These are phyloP conservation scores for Struthio camelus DNA, from an alignment of 2,113 vertebrate species.

Conservation along the genomic window DNA sequence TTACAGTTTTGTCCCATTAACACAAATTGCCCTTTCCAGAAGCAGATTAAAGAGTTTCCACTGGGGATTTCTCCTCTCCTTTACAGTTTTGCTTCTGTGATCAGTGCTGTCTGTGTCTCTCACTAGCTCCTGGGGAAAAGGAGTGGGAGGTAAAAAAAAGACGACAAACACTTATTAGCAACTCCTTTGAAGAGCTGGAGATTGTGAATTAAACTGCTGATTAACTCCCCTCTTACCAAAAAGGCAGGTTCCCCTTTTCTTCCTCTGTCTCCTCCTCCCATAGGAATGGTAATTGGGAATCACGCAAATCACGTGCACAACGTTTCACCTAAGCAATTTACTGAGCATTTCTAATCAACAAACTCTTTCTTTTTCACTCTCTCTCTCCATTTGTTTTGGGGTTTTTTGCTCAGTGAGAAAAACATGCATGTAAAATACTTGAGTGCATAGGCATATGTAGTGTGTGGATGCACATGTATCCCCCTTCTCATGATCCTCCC, in stretches of 20 bases:
- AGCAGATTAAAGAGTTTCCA: slow-evolving; percentile 63
- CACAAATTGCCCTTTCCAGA: slow-evolving; percentile 66
- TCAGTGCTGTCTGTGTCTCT: slow-evolving; percentile 43
- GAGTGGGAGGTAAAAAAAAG: slow-evolving; percentile 52
- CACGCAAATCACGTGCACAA: background rate
- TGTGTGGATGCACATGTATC: background rate
- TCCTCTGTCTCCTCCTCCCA: background rate
- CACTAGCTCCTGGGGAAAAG: slow-evolving; percentile 44
- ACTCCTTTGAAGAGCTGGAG: slow-evolving; percentile 56
- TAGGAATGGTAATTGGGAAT: background rate
- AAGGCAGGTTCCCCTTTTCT: background rate
- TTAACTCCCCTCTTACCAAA: slow-evolving; percentile 14
- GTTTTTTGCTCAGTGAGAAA: background rate
- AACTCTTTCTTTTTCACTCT: background rate
- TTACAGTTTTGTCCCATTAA: slow-evolving; percentile 67
- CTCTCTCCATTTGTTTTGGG: background rate
- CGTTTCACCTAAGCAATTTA: background rate
- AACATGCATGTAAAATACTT: background rate
- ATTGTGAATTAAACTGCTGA: slow-evolving; percentile 54
- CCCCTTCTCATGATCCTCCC: background rate
- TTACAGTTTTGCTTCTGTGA: slow-evolving; percentile 64
- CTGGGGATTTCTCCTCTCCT: slow-evolving; percentile 43
- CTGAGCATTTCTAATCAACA: background rate
- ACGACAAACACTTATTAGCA: slow-evolving; percentile 67
- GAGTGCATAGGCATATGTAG: background rate